phyloP scores from a whole-genome alignment of 2,888 invertebrate genomes.

The Chrysodeixis includens region DNA sequence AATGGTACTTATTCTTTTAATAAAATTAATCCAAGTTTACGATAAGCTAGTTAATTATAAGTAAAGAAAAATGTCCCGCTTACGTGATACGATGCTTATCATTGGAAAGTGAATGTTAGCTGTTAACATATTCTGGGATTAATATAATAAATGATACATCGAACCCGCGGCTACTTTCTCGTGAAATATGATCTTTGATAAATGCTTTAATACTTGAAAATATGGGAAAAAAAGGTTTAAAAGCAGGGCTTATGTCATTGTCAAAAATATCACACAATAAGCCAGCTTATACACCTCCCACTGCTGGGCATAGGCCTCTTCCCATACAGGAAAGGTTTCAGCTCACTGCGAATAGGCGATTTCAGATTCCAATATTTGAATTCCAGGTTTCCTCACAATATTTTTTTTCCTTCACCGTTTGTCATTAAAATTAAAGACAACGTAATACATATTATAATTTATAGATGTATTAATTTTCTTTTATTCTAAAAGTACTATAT shows the following conservation, averaged over 20 bases:
- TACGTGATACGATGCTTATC: not conserved
- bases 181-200: not conserved
- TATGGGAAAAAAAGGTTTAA: not conserved
- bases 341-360: too few relatives aligned
- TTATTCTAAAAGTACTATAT: too few relatives aligned
- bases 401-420: too few relatives aligned
- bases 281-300: too few relatives aligned
- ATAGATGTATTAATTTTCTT: too few relatives aligned
- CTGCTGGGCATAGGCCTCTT: too few relatives aligned
- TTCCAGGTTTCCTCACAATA: too few relatives aligned
- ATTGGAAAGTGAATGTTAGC: conserved; percentile 9
- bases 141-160: conserved; percentile 5
- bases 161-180: conserved; percentile 4
- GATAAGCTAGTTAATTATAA: not conserved
- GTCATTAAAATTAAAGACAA: too few relatives aligned
- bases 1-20: not conserved
- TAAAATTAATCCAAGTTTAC: not conserved
- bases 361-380: too few relatives aligned
- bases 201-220: not conserved
- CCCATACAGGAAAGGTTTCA: too few relatives aligned
- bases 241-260: not conserved
- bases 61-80: not conserved
- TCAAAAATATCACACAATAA: not conserved
- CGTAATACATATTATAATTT: too few relatives aligned
- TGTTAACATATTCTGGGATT: not conserved